Conservation (phyloP, 2,888 invertebrate species). For the Spisula solida region DNA sequence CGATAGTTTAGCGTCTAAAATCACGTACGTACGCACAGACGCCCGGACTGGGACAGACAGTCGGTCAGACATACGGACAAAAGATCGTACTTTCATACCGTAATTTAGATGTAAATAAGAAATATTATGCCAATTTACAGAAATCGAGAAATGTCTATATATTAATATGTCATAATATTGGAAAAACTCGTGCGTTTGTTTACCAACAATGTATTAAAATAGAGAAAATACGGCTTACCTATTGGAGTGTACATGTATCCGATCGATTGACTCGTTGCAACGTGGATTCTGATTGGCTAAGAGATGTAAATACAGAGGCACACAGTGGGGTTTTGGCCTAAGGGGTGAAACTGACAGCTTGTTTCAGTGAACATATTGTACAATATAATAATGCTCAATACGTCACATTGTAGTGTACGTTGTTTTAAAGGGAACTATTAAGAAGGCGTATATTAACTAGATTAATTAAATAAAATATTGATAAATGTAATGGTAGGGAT, state of each 20-base stretch:
- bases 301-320: background rate
- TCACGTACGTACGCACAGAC: constrained; percentile 53
- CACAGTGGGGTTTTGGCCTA: constrained; percentile 13
- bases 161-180: background rate
- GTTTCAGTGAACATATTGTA: too few relatives aligned
- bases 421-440: too few relatives aligned
- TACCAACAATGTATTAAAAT: constrained; percentile 46
- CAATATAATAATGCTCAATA: too few relatives aligned
- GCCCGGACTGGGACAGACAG: background rate
- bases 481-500: too few relatives aligned
- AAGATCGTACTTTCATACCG: background rate
- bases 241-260: constrained; percentile 38
- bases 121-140: background rate
- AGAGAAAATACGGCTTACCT: constrained; percentile 49
- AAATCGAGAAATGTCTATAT: background rate
- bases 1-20: background rate
- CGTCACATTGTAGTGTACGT: too few relatives aligned
- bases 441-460: too few relatives aligned
- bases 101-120: background rate
- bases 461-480: too few relatives aligned
- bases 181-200: constrained; percentile 36
- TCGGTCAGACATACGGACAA: constrained; percentile 53
- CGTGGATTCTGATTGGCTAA: constrained; percentile 54
- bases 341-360: too few relatives aligned
- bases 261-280: constrained; percentile 33